Conservation (phyloP, 1,140 invertebrate genomes). For the Glomeris maerens region DNA sequence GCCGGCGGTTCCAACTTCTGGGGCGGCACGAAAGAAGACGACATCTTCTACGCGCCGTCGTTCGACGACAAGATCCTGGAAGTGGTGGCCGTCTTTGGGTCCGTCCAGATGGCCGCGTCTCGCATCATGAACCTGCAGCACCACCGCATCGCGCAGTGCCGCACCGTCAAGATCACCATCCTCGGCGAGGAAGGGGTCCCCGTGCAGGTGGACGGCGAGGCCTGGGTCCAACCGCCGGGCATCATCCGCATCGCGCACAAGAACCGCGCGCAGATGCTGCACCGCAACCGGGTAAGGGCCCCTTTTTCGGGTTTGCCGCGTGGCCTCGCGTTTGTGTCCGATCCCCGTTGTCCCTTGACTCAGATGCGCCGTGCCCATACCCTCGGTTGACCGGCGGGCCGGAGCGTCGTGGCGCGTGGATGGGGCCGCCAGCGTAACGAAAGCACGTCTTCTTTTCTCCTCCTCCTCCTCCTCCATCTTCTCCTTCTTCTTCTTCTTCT, state of each 20-base stretch:
- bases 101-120: slow-evolving; percentile 92
- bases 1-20: slow-evolving; percentile 98
- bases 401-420: too few relatives aligned
- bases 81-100: slow-evolving; percentile 92
- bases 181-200: slow-evolving; percentile 76
- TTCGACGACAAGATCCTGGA: slow-evolving; percentile 88
- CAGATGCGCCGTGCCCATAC: too few relatives aligned
- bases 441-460: too few relatives aligned
- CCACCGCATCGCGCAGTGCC: slow-evolving; percentile 91
- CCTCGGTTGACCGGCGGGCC: too few relatives aligned
- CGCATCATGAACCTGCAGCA: slow-evolving; percentile 87
- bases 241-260: slow-evolving; percentile 91
- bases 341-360: too few relatives aligned
- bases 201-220: slow-evolving; percentile 91
- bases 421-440: too few relatives aligned
- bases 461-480: too few relatives aligned
- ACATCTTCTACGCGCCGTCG: slow-evolving; percentile 69
- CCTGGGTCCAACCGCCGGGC: slow-evolving; percentile 94
- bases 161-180: slow-evolving; percentile 89
- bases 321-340: too few relatives aligned
- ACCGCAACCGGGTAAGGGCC: slow-evolving; percentile 65
- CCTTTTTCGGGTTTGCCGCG: too few relatives aligned
- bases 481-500: too few relatives aligned
- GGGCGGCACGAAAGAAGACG: slow-evolving; percentile 80
- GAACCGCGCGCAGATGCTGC: slow-evolving; percentile 90